Evolutionary conservation across 30 jellyfish, hydroid and myxozoan species (phyloP).

Genomic region (Pelagia noctiluca): DNA sequence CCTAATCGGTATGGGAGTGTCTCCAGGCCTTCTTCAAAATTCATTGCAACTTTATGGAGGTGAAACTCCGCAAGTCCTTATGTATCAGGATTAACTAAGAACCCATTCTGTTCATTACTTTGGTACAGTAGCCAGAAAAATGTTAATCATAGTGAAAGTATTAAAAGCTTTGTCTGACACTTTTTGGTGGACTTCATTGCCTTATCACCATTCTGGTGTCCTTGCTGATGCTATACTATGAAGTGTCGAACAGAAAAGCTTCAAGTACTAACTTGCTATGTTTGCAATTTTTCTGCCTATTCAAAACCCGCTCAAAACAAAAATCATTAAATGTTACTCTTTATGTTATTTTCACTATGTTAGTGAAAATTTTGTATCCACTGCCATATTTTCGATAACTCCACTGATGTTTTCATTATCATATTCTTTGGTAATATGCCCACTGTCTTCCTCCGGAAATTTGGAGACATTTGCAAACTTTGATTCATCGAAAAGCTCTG

Average conservation of each 20-base stretch:
- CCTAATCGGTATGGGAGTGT: neutral
- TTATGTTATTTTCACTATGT: neutral
- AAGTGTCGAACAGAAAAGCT: neutral
- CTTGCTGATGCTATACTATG: neutral
- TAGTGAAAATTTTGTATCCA: slow-evolving; percentile 1
- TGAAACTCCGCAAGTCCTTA: too few species aligned
- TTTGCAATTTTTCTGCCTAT: neutral
- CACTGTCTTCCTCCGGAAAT: neutral
- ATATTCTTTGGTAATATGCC: neutral
- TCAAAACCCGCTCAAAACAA: slow-evolving; percentile 5
- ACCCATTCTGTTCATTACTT: neutral
- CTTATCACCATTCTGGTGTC: slow-evolving; percentile 6
- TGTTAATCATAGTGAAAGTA: neutral
- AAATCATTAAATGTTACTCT: neutral
- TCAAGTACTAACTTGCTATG: neutral
- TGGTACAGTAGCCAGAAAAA: neutral
- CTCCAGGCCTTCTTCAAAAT: too few species aligned
- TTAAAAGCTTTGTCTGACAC: neutral
- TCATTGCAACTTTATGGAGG: too few species aligned
- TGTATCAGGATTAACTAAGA: too few species aligned
- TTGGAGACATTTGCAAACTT: slow-evolving; percentile 3
- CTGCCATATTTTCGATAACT: neutral
- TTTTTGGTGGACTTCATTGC: slow-evolving; percentile 5
- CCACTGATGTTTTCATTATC: slow-evolving; percentile 3
- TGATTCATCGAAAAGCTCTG: slow-evolving; percentile 1